Evolutionary conservation across 2,113 vertebrate species (phyloP).

Genomic region (Coreoperca whiteheadi): DNA sequence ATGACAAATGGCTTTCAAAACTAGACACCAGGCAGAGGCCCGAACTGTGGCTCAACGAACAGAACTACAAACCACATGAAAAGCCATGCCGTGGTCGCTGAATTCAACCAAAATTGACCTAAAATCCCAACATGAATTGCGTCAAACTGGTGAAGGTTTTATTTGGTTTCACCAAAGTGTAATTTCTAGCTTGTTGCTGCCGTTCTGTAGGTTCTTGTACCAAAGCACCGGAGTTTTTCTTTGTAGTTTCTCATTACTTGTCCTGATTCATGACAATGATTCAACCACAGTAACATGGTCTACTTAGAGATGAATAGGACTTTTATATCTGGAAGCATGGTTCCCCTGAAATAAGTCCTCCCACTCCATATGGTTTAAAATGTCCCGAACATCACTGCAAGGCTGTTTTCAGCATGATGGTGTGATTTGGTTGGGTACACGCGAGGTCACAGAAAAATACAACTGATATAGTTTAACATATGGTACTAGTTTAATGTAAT

Average conservation of each 20-base stretch:
- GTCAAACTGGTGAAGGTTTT: too few species aligned
- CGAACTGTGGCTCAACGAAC: too few species aligned
- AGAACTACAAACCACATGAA: too few species aligned
- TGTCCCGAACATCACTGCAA: not conserved
- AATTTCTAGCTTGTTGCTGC: too few species aligned
- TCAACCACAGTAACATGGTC: not conserved
- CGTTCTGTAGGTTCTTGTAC: too few species aligned
- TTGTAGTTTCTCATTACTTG: not conserved
- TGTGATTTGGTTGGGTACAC: not conserved
- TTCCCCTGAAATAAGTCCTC: too few species aligned
- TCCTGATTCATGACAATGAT: not conserved
- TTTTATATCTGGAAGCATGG: not conserved
- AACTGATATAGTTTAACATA: conserved; percentile 28
- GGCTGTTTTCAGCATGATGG: not conserved
- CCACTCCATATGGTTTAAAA: not conserved
- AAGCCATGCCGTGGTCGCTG: too few species aligned
- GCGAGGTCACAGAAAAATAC: conserved; percentile 1
- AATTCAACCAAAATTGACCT: too few species aligned
- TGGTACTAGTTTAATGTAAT: not conserved
- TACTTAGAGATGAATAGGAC: not conserved
- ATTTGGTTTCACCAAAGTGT: too few species aligned
- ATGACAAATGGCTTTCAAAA: too few species aligned
- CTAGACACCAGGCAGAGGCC: too few species aligned
- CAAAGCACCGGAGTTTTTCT: not conserved
- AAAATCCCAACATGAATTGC: too few species aligned